These are phyloP conservation scores for Pyxicephalus adspersus DNA, from an alignment of 2,113 vertebrate genomes.

Conservation along the genomic window DNA sequence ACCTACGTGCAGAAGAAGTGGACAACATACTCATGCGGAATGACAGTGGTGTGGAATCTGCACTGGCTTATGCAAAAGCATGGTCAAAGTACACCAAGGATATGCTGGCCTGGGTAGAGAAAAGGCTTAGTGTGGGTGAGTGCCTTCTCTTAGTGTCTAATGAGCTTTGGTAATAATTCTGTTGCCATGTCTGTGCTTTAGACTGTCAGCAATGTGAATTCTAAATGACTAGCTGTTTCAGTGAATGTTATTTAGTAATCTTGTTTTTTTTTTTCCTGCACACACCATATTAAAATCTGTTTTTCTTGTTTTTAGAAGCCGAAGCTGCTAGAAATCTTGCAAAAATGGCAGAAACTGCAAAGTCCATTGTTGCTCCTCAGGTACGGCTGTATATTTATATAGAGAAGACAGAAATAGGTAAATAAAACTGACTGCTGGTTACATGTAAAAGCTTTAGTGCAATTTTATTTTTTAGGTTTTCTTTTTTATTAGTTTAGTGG, in stretches of 20 bases:
- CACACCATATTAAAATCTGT: not conserved
- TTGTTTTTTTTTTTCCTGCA: not conserved
- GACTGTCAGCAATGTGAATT: slow-evolving; percentile 71
- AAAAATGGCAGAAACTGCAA: slow-evolving; percentile 94
- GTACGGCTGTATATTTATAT: slow-evolving; percentile 67
- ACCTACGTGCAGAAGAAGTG: slow-evolving; percentile 81
- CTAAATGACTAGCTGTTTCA: slow-evolving; percentile 64
- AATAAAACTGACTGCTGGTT: not conserved
- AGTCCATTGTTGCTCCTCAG: slow-evolving; percentile 85
- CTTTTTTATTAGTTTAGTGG: not conserved
- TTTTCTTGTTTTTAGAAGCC: slow-evolving; percentile 76
- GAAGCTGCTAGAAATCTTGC: slow-evolving; percentile 90
- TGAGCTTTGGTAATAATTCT: slow-evolving; percentile 69
- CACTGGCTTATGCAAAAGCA: slow-evolving; percentile 91
- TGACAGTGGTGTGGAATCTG: slow-evolving; percentile 87
- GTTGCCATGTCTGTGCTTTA: slow-evolving; percentile 67
- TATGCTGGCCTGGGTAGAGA: slow-evolving; percentile 94
- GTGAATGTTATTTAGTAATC: slow-evolving; percentile 39
- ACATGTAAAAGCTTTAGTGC: not conserved
- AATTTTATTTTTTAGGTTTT: not conserved
- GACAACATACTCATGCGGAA: slow-evolving; percentile 84
- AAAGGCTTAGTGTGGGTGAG: slow-evolving; percentile 91
- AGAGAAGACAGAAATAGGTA: too few species aligned
- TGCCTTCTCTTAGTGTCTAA: slow-evolving; percentile 68
- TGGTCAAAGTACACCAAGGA: slow-evolving; percentile 98